Conservation (phyloP, 2,888 invertebrate species). For the Abscondita cerata region DNA sequence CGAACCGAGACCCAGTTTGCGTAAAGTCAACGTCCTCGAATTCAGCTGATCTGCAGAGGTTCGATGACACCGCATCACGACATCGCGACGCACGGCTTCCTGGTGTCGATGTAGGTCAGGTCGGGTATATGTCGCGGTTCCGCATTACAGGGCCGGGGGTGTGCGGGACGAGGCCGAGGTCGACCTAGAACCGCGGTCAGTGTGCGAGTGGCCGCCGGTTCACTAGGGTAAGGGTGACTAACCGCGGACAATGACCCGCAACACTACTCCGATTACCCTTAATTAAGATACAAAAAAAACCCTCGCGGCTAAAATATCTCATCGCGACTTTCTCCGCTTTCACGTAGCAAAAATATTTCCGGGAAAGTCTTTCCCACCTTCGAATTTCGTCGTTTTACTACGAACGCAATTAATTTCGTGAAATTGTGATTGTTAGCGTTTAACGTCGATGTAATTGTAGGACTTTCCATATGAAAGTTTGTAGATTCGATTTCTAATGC, state of each 20-base stretch:
- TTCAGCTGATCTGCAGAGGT: slow-evolving; percentile 51
- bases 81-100: slow-evolving; percentile 54
- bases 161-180: slow-evolving; percentile 43
- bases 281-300: slow-evolving; percentile 12
- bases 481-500: slow-evolving; percentile 29
- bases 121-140: slow-evolving; percentile 50
- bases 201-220: slow-evolving; percentile 60
- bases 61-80: slow-evolving; percentile 52
- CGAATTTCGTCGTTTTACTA: slow-evolving; percentile 1
- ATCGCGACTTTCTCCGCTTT: slow-evolving; percentile 45
- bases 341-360: slow-evolving; percentile 42
- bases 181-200: slow-evolving; percentile 51
- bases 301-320: slow-evolving; percentile 3
- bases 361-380: slow-evolving; percentile 41
- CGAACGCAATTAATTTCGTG: neutral
- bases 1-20: slow-evolving; percentile 53
- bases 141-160: slow-evolving; percentile 40
- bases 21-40: slow-evolving; percentile 52
- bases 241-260: slow-evolving; percentile 55
- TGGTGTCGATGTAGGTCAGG: slow-evolving; percentile 55
- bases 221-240: slow-evolving; percentile 61
- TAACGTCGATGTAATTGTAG: slow-evolving; percentile 6
- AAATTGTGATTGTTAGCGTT: neutral
- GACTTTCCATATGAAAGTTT: slow-evolving; percentile 32
- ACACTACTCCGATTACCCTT: slow-evolving; percentile 21